These are phyloP conservation scores for Chascanopsetta lugubris DNA, from an alignment of 2,113 vertebrate species.

Conservation along the genomic window DNA sequence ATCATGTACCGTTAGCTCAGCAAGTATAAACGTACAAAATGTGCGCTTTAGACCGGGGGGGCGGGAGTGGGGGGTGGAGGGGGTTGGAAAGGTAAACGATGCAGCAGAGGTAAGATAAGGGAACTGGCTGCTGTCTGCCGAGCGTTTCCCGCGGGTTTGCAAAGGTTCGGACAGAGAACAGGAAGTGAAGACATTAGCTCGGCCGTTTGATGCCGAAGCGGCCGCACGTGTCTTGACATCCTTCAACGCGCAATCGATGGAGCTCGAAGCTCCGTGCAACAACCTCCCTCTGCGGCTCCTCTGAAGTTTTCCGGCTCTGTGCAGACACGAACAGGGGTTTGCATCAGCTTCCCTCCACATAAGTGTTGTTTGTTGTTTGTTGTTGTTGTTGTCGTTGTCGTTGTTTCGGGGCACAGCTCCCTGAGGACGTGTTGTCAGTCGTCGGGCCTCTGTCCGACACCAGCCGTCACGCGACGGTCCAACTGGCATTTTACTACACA, in stretches of 20 bases:
- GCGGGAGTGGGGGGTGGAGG: no score
- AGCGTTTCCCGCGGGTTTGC: background rate
- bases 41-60: no score
- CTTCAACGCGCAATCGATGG: background rate
- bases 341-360: background rate
- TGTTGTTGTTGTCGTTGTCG: background rate
- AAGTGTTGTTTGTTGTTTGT: background rate
- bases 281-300: background rate
- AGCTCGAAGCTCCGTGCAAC: background rate
- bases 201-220: background rate
- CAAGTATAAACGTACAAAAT: no score
- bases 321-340: background rate
- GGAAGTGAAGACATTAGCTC: background rate
- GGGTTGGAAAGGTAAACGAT: no score
- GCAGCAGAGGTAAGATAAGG: slow-evolving; percentile 2
- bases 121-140: background rate
- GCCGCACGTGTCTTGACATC: background rate
- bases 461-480: background rate
- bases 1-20: no score
- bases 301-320: background rate
- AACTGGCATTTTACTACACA: no score
- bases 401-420: background rate
- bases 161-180: background rate
- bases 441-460: background rate
- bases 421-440: background rate